Base-by-base conservation (phyloP, 1,140 invertebrate species). In the Protaetia brevitarsis region DNA sequence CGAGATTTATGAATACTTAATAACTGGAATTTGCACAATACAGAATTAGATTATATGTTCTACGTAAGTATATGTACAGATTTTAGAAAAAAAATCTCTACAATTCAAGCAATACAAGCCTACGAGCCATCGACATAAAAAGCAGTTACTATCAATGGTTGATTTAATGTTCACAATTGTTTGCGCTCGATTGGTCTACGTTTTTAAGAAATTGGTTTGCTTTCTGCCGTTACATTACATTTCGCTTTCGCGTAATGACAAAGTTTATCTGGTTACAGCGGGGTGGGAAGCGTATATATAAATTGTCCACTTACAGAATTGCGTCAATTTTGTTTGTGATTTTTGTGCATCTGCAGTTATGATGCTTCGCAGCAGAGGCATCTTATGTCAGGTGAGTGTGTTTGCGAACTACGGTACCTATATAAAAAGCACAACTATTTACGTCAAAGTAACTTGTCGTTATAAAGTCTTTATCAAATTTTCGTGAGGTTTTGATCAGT, bases 161-260 rank as follows among this genome's bases (percentile, higher is more conserved):
- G 41, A 51, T 51, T 51, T 51, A 51, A 51, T 23, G 41, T 51
- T 23, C 19, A 51, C 19, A 51, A 51, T 51, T 51, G 41, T 51
- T 51, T 51, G 41, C 41, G 41, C 41, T 51, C 41, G 41, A 51
- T 19, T 23, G 41, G 19, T 11, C 26, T 16, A 6, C 41, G 41
- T 51, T 51, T 51, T 51, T 51, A 51, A 51, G 41, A 51, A 51
- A 51, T 51, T n/a, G 26, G 41, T 51, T 51, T 51, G 41, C 19
- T 51, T 51, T 51, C 41, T 51, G 41, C 26, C 19, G 19, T 19
- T 51, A 51, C 16, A 51, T 51, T 51, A 51, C 31, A 34, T 34
- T 34, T 34, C 31, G 19, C 19, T 19, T 51, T 51, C 41, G 19
- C 26, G 16, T 51, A 51, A 51, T 51, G 41, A 51, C 19, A 51